These are phyloP conservation scores for Hirundo rustica DNA, from an alignment of 2,797 vertebrate species.

Conservation along the genomic window DNA sequence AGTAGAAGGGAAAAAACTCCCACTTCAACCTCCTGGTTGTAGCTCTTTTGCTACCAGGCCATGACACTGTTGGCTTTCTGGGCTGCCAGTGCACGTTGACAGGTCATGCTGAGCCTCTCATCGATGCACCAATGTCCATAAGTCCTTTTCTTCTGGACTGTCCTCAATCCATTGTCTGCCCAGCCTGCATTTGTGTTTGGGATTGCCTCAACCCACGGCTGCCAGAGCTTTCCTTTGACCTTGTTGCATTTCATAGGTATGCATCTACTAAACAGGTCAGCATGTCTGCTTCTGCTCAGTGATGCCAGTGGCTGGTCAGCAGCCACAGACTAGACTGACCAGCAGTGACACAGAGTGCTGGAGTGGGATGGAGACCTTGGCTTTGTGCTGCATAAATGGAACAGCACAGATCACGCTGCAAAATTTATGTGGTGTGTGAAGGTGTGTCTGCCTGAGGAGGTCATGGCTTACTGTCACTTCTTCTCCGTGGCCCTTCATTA, in stretches of 20 bases:
- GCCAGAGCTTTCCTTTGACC: background rate
- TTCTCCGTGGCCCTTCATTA: background rate
- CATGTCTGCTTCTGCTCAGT: background rate
- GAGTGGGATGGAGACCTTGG: background rate
- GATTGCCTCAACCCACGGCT: background rate
- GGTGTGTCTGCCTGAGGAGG: accelerated
- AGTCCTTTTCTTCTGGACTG: background rate
- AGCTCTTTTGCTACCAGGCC: background rate
- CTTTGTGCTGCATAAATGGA: background rate
- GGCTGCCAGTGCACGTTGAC: background rate
- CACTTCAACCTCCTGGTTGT: background rate
- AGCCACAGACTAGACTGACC: background rate
- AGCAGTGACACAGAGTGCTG: background rate
- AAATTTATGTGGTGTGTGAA: background rate
- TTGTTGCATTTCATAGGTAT: background rate
- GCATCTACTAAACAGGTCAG: background rate
- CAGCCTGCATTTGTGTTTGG: background rate
- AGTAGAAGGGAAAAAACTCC: background rate
- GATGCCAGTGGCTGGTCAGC: background rate
- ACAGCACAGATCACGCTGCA: background rate
- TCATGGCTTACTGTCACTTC: accelerated
- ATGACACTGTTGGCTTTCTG: background rate
- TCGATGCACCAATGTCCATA: background rate
- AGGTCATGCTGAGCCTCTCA: background rate
- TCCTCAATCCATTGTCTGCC: background rate